Evolutionary conservation across 2,888 invertebrate genomes (phyloP), one percentile per base, ranked within the genome.

Genomic region (Julus scanicus): DNA sequence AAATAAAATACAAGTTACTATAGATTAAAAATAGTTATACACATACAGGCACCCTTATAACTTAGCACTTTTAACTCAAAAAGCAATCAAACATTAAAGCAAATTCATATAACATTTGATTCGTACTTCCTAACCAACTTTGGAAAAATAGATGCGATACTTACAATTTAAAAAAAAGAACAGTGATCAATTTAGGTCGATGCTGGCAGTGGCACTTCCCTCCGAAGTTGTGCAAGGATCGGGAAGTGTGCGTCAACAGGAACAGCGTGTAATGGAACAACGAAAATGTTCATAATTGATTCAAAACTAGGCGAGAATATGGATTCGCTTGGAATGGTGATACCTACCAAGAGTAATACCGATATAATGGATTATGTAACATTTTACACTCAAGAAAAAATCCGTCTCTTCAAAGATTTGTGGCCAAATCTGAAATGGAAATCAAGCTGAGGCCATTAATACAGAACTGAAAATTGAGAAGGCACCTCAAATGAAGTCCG

Each of bases 231-330:
- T 84, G 84, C 29, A 84, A 40, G 37, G 84, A 37, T 40, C 37
- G 44, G 37, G 84, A 84, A 40, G 84, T 15, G 84, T 44, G 13
- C 48, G n/a, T n/a, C 40, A 48, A 44, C 84, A 84, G 84, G 84
- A 84, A 84, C 40, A 84, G 84, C 84, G 84, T 84, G 84, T 48
- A 84, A 84, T 84, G 40, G 84, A 84, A 84, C 48, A 84, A 84
- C n/a, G 84, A 9, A 84, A 84, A 48, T 8, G 40, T 84, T 84
- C 84, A 84, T 84, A 84, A 84, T 9, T 20, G 5, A 20, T 84
- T 44, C 9, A 84, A 6, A 40, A 39, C 6, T 17, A 44, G 40
- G 20, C 6, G 84, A 84, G 40, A 29, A 44, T 40, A 84, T 5
- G 39, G 1, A 84, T n/a, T 84, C 84, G 40, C 84, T 84, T 15